These are phyloP conservation scores for Melinaea menophilus DNA, from an alignment of 2,888 invertebrate genomes.

Conservation along the genomic window DNA sequence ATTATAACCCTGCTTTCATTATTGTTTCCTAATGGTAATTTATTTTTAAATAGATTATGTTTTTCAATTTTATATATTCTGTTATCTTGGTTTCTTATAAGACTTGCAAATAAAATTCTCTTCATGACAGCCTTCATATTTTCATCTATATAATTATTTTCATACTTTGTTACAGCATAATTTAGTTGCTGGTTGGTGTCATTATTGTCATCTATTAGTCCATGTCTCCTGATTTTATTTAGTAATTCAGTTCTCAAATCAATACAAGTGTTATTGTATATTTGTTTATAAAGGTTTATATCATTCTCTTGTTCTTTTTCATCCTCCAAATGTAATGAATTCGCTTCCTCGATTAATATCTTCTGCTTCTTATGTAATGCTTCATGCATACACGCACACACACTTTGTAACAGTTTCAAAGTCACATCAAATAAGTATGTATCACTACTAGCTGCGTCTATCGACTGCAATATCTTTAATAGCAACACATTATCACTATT, in stretches of 20 bases:
- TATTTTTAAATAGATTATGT: slow-evolving; percentile 43
- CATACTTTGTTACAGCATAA: slow-evolving; percentile 19
- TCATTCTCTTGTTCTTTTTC: slow-evolving; percentile 23
- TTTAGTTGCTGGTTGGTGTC: slow-evolving; percentile 14
- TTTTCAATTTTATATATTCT: slow-evolving; percentile 54
- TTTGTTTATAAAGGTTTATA: slow-evolving; percentile 49
- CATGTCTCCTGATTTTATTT: slow-evolving; percentile 30
- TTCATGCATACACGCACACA: slow-evolving; percentile 61
- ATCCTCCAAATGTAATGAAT: slow-evolving; percentile 34
- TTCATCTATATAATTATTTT: slow-evolving; percentile 35
- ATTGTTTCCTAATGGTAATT: slow-evolving; percentile 23
- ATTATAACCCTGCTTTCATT: slow-evolving; percentile 46
- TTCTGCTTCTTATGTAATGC: slow-evolving; percentile 45
- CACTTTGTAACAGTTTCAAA: slow-evolving; percentile 54
- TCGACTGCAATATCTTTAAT: slow-evolving; percentile 51
- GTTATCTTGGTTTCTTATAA: slow-evolving; percentile 46
- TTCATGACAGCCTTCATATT: slow-evolving; percentile 7
- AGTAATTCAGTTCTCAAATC: slow-evolving; percentile 46
- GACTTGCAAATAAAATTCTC: slow-evolving; percentile 43
- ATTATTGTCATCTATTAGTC: slow-evolving; percentile 24
- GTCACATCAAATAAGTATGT: slow-evolving; percentile 56
- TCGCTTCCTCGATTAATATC: slow-evolving; percentile 34
- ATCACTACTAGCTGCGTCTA: slow-evolving; percentile 54
- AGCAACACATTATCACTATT: slow-evolving; percentile 47
- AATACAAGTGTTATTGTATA: slow-evolving; percentile 59